phyloP scores from a whole-genome alignment of 1,140 invertebrate genomes.

The Drosophila gunungcola region DNA sequence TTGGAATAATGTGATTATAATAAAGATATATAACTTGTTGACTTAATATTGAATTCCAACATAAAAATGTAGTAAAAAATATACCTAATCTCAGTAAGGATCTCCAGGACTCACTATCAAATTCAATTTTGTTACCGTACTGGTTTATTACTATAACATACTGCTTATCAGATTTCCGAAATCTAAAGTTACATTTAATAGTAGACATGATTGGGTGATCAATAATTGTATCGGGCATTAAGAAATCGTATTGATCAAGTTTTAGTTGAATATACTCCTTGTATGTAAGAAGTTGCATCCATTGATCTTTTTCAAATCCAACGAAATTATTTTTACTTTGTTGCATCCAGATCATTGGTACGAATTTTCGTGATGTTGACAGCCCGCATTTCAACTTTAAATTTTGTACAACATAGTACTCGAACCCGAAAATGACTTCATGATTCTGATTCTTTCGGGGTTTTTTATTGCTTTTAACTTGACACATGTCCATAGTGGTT shows the following conservation, averaged over 20 bases:
- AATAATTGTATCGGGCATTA: background rate
- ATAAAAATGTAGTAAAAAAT: slow-evolving; percentile 14
- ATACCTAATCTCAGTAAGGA: slow-evolving; percentile 6
- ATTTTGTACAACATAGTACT: background rate
- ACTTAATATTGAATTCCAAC: slow-evolving; percentile 1
- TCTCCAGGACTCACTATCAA: slow-evolving; percentile 7
- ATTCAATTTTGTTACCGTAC: background rate
- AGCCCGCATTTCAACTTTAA: background rate
- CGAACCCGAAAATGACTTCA: slow-evolving; percentile 1
- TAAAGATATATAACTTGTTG: slow-evolving; percentile 1
- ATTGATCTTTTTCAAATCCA: background rate
- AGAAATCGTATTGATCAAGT: background rate
- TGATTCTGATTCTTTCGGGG: background rate
- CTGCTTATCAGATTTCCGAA: background rate
- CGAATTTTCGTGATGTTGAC: background rate
- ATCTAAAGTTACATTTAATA: slow-evolving; percentile 1
- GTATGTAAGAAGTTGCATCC: background rate
- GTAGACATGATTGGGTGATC: background rate
- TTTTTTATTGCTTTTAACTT: background rate
- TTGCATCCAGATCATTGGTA: background rate
- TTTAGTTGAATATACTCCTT: slow-evolving; percentile 1
- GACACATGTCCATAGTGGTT: background rate
- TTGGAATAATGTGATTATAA: slow-evolving; percentile 5
- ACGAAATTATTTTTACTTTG: background rate
- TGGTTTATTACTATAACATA: background rate